These are phyloP conservation scores for Chaetodon trifascialis DNA, from an alignment of 2,113 vertebrate species.

Conservation along the genomic window DNA sequence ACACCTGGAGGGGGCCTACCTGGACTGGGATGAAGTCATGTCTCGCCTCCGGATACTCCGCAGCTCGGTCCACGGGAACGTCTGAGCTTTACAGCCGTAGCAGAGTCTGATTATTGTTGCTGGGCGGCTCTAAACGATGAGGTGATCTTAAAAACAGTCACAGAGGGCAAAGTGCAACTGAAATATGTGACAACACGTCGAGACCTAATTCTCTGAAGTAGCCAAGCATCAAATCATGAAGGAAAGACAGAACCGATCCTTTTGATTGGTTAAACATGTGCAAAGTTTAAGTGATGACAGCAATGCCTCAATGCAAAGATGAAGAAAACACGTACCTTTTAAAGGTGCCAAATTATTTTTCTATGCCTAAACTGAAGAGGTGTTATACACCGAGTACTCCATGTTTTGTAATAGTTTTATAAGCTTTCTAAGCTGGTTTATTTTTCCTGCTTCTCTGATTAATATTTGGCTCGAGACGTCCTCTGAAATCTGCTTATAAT, in stretches of 20 bases:
- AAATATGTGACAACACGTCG: not conserved
- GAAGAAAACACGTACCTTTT: not conserved
- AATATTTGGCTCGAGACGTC: not conserved
- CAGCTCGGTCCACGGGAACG: slow-evolving; percentile 63
- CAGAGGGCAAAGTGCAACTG: slow-evolving; percentile 24
- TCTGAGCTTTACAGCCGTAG: slow-evolving; percentile 27
- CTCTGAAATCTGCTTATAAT: not conserved
- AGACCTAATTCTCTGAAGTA: not conserved
- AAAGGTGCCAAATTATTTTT: slow-evolving; percentile 1
- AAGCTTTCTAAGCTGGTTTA: not conserved
- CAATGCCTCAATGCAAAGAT: slow-evolving; percentile 50
- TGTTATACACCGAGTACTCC: not conserved
- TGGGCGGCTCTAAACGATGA: not conserved
- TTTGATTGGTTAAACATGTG: too few species aligned
- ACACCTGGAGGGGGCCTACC: slow-evolving; percentile 94
- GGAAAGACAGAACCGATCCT: not conserved
- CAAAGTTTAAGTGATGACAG: not conserved
- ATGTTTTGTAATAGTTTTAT: not conserved
- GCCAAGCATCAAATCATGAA: not conserved
- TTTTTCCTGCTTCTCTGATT: not conserved
- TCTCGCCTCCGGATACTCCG: slow-evolving; percentile 90
- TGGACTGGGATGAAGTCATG: slow-evolving; percentile 96
- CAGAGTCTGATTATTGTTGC: not conserved
- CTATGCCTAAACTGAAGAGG: not conserved
- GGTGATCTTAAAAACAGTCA: not conserved